Percentiles rank a stretch among this genome's conserved stretches.
phyloP scores from a whole-genome alignment of 2,888 invertebrate genomes.

The Tuta absoluta region DNA sequence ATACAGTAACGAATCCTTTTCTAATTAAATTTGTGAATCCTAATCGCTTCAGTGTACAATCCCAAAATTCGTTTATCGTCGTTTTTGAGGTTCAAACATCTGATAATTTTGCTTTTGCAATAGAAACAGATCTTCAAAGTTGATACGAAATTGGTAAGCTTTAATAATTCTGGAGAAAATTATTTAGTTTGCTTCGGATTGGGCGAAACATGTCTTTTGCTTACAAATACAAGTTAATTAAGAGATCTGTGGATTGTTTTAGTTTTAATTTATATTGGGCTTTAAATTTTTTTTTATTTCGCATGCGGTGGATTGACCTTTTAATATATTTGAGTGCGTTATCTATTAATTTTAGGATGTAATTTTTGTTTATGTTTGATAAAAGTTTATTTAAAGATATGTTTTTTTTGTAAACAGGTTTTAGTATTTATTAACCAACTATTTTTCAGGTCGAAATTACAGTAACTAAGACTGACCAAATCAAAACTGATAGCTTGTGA shows the following conservation, averaged over 20 bases:
- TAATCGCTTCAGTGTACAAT: slow-evolving; percentile 8
- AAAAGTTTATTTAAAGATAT: too few species aligned
- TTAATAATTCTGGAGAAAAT: slow-evolving; percentile 14
- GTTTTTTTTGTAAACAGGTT: too few species aligned
- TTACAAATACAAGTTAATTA: slow-evolving; percentile 2
- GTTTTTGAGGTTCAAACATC: slow-evolving; percentile 1
- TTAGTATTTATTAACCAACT: too few species aligned
- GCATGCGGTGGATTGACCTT: too few species aligned
- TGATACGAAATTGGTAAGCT: slow-evolving; percentile 14
- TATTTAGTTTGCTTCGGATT: slow-evolving; percentile 12
- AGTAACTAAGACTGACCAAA: too few species aligned
- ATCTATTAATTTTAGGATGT: too few species aligned
- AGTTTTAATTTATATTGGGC: neutral
- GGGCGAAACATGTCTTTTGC: neutral
- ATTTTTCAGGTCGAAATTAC: too few species aligned
- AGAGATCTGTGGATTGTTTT: neutral
- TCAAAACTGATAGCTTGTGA: too few species aligned
- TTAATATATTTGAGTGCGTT: too few species aligned
- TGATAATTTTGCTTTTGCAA: slow-evolving; percentile 15
- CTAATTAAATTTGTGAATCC: slow-evolving; percentile 14
- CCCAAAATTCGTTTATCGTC: slow-evolving; percentile 7
- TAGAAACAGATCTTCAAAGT: slow-evolving; percentile 24
- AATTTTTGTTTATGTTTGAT: too few species aligned
- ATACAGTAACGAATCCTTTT: slow-evolving; percentile 4
- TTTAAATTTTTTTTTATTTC: too few species aligned